Percentiles rank a stretch among this genome's conserved stretches.
Evolutionary conservation across 64 coral and sea anemone genomes (phyloP).

Genomic region (Exaiptasia diaphana): DNA sequence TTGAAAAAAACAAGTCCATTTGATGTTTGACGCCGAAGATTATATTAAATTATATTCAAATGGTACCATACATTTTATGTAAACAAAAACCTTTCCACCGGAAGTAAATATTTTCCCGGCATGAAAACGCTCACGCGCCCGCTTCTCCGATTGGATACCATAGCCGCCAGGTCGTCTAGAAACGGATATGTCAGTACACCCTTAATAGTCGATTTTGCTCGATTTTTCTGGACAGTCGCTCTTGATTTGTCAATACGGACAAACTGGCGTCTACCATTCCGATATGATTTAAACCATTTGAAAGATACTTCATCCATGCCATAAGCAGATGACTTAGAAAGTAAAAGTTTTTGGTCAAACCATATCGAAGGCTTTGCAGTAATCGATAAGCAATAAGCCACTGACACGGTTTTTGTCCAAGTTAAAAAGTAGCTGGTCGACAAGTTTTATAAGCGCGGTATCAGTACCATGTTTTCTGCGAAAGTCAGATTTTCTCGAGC

Average conservation of each 20-base stretch:
- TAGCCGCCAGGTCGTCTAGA: too few species aligned
- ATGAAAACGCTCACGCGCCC: too few species aligned
- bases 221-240: neutral
- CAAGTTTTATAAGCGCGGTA: slow-evolving; percentile 33
- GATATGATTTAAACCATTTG: neutral
- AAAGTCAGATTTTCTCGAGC: neutral
- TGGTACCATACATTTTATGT: too few species aligned
- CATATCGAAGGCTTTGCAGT: slow-evolving; percentile 10
- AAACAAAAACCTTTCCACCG: too few species aligned
- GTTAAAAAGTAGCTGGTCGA: slow-evolving; percentile 31
- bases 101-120: too few species aligned
- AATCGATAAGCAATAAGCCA: slow-evolving; percentile 14
- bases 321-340: neutral
- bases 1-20: too few species aligned
- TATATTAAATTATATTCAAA: too few species aligned
- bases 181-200: too few species aligned
- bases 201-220: too few species aligned
- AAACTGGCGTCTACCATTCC: neutral
- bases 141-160: too few species aligned
- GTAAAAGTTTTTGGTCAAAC: neutral
- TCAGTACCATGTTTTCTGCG: neutral
- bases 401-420: slow-evolving; percentile 34
- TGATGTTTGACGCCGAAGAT: too few species aligned
- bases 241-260: neutral
- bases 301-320: neutral